Evolutionary conservation across 1,140 invertebrate species (phyloP).

Genomic region (Nautilus pompilius): DNA sequence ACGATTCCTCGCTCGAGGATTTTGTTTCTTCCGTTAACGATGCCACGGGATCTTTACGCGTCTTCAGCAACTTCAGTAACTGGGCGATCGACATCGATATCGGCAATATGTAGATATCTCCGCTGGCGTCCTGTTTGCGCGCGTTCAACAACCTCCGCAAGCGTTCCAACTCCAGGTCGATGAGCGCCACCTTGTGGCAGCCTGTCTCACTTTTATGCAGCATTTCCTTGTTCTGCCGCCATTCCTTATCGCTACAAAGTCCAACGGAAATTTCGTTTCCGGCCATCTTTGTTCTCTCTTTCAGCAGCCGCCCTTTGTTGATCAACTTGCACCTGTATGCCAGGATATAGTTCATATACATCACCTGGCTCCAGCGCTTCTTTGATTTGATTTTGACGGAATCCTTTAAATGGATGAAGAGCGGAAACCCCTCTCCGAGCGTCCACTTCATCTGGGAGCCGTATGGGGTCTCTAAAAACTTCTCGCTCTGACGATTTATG

Average conservation of each 20-base stretch:
- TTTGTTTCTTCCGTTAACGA: not conserved
- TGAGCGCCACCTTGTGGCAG: not conserved
- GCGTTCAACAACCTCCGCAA: not conserved
- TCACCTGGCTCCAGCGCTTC: slow-evolving; percentile 32
- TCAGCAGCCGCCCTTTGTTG: not conserved
- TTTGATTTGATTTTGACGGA: slow-evolving; percentile 20
- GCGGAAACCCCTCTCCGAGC: slow-evolving; percentile 22
- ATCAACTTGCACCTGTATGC: slow-evolving; percentile 11
- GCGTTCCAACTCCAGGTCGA: not conserved
- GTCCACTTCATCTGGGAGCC: slow-evolving; percentile 31
- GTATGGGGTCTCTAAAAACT: slow-evolving; percentile 28
- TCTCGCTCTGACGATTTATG: slow-evolving; percentile 9
- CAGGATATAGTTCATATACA: slow-evolving; percentile 30
- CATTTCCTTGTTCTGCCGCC: not conserved
- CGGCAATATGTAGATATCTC: not conserved
- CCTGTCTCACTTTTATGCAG: not conserved
- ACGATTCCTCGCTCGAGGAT: slow-evolving; percentile 1
- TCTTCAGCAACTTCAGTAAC: not conserved
- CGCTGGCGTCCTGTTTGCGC: not conserved
- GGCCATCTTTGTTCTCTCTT: not conserved
- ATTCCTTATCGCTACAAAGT: slow-evolving; percentile 2
- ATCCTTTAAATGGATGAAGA: slow-evolving; percentile 32
- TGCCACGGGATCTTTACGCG: not conserved
- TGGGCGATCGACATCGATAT: not conserved
- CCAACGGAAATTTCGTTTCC: slow-evolving; percentile 1